Evolutionary conservation across 2,797 vertebrate genomes (phyloP), one percentile per base, ranked within the genome.

Genomic region (Eupleurogrammus muticus): DNA sequence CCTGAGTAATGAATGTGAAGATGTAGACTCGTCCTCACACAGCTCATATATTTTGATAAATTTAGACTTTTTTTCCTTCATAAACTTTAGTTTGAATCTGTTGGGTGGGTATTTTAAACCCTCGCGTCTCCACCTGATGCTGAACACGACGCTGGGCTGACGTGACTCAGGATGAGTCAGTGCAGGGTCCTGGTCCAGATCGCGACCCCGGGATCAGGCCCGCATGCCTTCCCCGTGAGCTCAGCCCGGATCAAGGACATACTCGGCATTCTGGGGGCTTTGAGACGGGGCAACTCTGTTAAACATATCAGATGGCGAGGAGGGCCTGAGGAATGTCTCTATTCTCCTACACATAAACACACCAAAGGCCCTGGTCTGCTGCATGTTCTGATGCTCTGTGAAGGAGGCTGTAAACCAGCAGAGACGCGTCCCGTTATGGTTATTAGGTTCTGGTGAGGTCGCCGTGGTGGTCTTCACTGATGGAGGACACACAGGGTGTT

Each of bases 241-340:
- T 90, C 85, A 90, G 66, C 61, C 70, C 73, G 79, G 70, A 87
- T 85, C 69, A 73, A 80, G 77, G 79, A 83, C 80, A 78, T 70
- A 76, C 77, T 66, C 70, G 0, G 66, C 82, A 89, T 88, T 90
- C 79, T 89, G 80, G 74, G 44, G 66, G 73, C 21, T 68, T 57
- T 73, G 47, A 76, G 68, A 58, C 66, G 73, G 54, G 71, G 74
- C 84, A 79, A 61, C 74, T 82, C 81, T 81, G 88, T 75, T 84
- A 74, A 87, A 84, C 82, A 72, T 86, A 80, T 88, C 83, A 86
- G 62, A 86, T 81, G 69, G 47, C 61, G 56, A 64, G 67, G 77
- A 20, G 50, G 69, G 68, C 55, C 5, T 1, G 24, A 74, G 51
- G 66, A 80, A 84, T 81, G 66, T 75, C 60, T 84, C 47, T 64